Conservation (phyloP, 2,797 vertebrate genomes). For the Sciaenops ocellatus region DNA sequence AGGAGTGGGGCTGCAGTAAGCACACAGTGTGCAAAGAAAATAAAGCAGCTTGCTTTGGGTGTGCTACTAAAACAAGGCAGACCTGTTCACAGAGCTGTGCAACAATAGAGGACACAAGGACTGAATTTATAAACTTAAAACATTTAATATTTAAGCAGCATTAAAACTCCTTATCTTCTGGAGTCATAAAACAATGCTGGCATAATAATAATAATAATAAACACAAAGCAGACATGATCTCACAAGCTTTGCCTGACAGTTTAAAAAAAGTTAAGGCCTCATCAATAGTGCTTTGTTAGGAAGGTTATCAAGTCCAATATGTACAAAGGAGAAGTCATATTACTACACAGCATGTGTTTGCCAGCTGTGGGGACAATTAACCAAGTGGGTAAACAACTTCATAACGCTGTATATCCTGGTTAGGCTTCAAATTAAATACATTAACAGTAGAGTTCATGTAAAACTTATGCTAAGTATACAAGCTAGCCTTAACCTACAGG, state of each 20-base stretch:
- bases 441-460: background rate
- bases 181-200: background rate
- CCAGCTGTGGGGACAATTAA: background rate
- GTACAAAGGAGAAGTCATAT: background rate
- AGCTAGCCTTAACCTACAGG: background rate
- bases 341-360: background rate
- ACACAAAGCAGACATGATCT: no score
- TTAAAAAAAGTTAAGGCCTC: background rate
- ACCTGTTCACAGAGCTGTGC: conserved; percentile 77
- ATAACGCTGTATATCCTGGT: background rate
- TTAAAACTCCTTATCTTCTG: background rate
- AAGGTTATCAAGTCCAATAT: background rate
- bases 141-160: background rate
- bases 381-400: background rate
- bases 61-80: conserved; percentile 79
- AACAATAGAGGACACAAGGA: background rate
- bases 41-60: conserved; percentile 52
- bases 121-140: background rate
- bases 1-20: background rate
- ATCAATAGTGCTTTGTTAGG: background rate
- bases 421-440: background rate
- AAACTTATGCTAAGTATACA: background rate
- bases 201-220: background rate
- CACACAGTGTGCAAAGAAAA: conserved; percentile 25
- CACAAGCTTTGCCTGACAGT: no score